Conservation (phyloP, 2,888 invertebrate species). For the Heliconius erato region DNA sequence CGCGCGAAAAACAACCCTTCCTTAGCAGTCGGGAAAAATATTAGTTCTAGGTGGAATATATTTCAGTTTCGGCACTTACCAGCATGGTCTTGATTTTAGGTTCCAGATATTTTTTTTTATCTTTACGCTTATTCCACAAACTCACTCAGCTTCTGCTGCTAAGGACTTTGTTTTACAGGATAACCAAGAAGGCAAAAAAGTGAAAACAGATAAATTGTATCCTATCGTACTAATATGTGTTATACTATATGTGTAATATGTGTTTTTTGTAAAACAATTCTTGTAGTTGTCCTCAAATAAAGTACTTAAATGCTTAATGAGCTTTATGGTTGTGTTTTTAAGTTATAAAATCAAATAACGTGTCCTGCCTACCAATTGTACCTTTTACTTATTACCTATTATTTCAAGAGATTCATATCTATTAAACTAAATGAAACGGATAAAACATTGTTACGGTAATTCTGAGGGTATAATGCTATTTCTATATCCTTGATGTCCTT, state of each 20-base stretch:
- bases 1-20: no score
- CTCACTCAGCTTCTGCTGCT: no score
- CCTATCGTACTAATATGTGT: neutral
- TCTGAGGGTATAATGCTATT: slow-evolving; percentile 82
- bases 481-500: slow-evolving; percentile 85
- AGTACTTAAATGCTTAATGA: neutral
- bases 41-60: no score
- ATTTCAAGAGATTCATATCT: slow-evolving; percentile 30
- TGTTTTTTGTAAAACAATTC: neutral
- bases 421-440: slow-evolving; percentile 34
- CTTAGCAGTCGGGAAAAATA: no score
- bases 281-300: neutral
- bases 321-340: neutral
- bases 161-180: neutral
- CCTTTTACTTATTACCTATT: slow-evolving; percentile 17
- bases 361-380: neutral
- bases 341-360: neutral
- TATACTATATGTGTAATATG: no score
- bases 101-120: no score
- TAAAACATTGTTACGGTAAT: slow-evolving; percentile 70
- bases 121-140: neutral
- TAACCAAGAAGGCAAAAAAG: neutral
- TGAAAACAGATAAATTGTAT: neutral
- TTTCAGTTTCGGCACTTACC: no score
- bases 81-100: no score